Conservation (phyloP, 1,140 invertebrate genomes). For the Onthophagus taurus region DNA sequence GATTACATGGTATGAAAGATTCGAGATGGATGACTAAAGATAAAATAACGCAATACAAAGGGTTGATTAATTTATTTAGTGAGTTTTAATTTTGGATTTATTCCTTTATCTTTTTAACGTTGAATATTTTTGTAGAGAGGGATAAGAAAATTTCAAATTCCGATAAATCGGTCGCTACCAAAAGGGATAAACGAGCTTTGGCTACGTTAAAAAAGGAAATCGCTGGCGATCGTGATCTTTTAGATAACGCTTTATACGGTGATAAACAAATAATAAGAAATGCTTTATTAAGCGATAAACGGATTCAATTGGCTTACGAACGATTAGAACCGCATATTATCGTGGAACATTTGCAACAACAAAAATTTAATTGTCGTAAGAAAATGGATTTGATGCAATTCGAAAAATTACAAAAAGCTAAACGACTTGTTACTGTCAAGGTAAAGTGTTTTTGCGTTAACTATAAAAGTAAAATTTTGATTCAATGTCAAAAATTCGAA, state of each 20-base stretch:
- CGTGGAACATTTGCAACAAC: too few relatives aligned
- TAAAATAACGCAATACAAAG: conserved; percentile 53
- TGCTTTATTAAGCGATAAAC: conserved; percentile 43
- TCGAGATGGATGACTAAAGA: conserved; percentile 51
- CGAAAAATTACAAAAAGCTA: too few relatives aligned
- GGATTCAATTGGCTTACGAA: conserved; percentile 47
- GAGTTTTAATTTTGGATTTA: conserved; percentile 23
- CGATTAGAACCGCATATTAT: conserved; percentile 42
- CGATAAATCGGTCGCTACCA: conserved; percentile 41
- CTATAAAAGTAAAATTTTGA: too few relatives aligned
- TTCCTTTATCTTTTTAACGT: neutral
- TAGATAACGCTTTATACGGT: conserved; percentile 45
- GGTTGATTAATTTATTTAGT: conserved; percentile 52
- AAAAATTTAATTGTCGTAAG: too few relatives aligned
- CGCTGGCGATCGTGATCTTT: conserved; percentile 38
- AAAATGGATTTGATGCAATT: too few relatives aligned
- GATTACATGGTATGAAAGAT: conserved; percentile 48
- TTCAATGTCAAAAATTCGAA: too few relatives aligned
- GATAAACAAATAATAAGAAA: conserved; percentile 46
- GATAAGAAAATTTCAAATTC: conserved; percentile 42
- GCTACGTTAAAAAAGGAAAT: conserved; percentile 41
- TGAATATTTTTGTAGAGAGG: conserved; percentile 33
- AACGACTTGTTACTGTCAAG: too few relatives aligned
- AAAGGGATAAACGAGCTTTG: conserved; percentile 41
- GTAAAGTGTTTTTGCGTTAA: too few relatives aligned